Conservation (phyloP, 2,888 invertebrate genomes). For the Tolmerus cingulatus region DNA sequence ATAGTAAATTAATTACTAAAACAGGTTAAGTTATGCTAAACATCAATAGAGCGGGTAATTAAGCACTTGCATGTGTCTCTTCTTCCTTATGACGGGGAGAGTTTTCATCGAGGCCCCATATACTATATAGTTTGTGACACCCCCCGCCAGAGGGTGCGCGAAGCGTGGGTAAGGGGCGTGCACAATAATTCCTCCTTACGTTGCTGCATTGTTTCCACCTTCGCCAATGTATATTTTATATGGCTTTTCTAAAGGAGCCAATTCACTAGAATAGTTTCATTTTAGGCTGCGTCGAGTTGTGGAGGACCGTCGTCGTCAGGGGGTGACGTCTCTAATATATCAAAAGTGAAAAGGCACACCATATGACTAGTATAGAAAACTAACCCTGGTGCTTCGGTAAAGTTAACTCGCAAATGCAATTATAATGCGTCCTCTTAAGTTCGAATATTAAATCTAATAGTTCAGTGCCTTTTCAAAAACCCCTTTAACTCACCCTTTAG, state of each 20-base stretch:
- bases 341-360: slow-evolving; percentile 31
- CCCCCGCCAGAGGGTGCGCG: not conserved
- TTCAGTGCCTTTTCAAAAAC: not conserved
- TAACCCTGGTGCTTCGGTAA: slow-evolving; percentile 10
- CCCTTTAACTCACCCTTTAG: not conserved
- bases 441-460: slow-evolving; percentile 36
- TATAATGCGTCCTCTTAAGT: slow-evolving; percentile 26
- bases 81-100: slow-evolving; percentile 6
- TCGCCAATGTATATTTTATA: slow-evolving; percentile 30
- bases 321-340: slow-evolving; percentile 8
- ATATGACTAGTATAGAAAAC: not conserved
- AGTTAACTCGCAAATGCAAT: slow-evolving; percentile 39
- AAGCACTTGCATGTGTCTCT: slow-evolving; percentile 52
- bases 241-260: slow-evolving; percentile 29
- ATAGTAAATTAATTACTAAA: slow-evolving; percentile 62
- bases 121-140: not conserved
- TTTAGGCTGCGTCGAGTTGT: slow-evolving; percentile 27
- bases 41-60: slow-evolving; percentile 54
- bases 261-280: slow-evolving; percentile 35
- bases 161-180: not conserved
- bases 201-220: slow-evolving; percentile 30
- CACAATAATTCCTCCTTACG: not conserved
- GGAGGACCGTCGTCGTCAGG: not conserved
- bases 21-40: slow-evolving; percentile 61
- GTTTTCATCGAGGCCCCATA: not conserved